phyloP scores from a whole-genome alignment of 2,797 vertebrate genomes.

The Lagorchestes hirsutus region DNA sequence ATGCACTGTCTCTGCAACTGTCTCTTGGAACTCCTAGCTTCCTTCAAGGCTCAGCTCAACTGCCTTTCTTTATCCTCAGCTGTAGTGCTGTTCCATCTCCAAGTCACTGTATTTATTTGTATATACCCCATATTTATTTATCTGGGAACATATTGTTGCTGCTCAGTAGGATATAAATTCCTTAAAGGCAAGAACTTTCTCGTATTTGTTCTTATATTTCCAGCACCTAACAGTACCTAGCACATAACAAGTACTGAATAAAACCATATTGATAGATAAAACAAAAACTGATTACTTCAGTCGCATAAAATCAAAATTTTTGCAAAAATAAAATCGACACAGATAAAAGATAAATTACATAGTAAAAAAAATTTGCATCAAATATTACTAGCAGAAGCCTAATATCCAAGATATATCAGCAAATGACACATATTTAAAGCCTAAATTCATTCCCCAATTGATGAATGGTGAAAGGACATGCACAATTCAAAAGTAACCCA shows the following conservation, averaged over 20 bases:
- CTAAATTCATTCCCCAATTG: neutral
- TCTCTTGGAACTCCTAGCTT: neutral
- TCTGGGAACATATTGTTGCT: neutral
- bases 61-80: neutral
- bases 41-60: neutral
- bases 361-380: neutral
- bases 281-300: neutral
- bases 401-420: neutral
- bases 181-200: neutral
- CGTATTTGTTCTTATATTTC: neutral
- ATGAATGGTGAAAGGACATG: neutral
- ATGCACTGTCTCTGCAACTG: neutral
- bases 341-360: neutral
- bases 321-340: neutral
- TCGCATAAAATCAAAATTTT: neutral
- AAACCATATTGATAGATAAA: neutral
- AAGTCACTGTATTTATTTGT: neutral
- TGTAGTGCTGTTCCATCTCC: neutral
- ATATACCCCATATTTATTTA: neutral
- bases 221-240: neutral
- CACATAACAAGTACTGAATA: neutral
- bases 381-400: neutral
- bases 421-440: neutral
- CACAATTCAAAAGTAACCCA: neutral
- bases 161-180: neutral